Conservation (phyloP, 2,888 invertebrate species). For the Scotopteryx bipunctaria region DNA sequence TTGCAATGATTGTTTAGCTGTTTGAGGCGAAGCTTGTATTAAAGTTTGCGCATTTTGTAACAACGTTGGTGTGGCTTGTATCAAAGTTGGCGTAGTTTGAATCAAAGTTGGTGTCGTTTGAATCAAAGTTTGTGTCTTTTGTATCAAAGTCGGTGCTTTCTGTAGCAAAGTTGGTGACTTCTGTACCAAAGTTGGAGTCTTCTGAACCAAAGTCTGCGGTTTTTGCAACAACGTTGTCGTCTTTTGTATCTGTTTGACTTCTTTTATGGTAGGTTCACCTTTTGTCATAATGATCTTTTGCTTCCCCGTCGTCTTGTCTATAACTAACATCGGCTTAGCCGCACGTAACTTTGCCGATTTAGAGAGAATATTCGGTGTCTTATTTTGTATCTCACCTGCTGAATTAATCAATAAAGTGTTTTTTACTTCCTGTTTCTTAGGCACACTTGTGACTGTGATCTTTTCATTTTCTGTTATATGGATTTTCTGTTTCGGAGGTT, state of each 20-base stretch:
- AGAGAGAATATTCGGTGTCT: constrained; percentile 79
- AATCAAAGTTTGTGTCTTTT: constrained; percentile 28
- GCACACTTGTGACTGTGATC: constrained; percentile 48
- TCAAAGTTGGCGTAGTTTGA: constrained; percentile 13
- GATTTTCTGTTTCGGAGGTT: constrained; percentile 62
- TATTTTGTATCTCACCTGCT: constrained; percentile 54
- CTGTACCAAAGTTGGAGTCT: constrained; percentile 7
- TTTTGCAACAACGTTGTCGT: constrained; percentile 11
- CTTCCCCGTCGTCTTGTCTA: constrained; percentile 75
- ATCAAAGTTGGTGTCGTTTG: constrained; percentile 20
- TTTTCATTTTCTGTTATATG: constrained; percentile 60
- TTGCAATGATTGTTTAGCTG: constrained; percentile 46
- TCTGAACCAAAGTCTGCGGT: constrained; percentile 26
- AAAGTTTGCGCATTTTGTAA: constrained; percentile 40
- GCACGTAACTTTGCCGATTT: constrained; percentile 74
- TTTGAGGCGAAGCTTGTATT: constrained; percentile 58
- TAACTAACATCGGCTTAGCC: constrained; percentile 74
- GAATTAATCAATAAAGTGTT: constrained; percentile 71
- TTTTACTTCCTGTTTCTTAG: constrained; percentile 66
- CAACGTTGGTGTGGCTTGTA: constrained; percentile 12
- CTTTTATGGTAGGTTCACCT: constrained; percentile 62
- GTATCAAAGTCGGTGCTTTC: constrained; percentile 14
- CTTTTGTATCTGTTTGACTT: constrained; percentile 51
- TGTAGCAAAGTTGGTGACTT: constrained; percentile 16
- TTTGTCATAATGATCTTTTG: constrained; percentile 78